Evolutionary conservation across 2,113 vertebrate species (phyloP).

Genomic region (Amazona guildingii): DNA sequence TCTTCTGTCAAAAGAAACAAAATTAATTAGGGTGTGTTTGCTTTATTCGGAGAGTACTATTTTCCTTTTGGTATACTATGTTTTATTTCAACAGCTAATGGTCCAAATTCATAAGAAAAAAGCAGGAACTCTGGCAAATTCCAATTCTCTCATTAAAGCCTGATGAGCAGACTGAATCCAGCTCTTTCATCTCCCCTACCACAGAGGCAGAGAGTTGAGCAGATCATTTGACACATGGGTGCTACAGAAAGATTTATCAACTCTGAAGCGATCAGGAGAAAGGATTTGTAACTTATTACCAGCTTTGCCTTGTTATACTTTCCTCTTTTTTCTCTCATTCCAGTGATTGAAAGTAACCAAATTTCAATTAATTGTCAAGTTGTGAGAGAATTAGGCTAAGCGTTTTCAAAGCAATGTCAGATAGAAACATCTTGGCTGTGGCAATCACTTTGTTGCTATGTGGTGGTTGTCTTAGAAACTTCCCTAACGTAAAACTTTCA

Average conservation of each 20-base stretch:
- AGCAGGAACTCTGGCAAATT: neutral
- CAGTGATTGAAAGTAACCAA: neutral
- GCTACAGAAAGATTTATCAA: neutral
- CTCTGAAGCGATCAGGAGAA: neutral
- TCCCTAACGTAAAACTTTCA: neutral
- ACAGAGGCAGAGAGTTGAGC: neutral
- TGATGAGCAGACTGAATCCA: neutral
- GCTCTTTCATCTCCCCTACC: neutral
- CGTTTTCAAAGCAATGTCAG: conserved; percentile 12
- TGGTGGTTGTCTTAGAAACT: neutral
- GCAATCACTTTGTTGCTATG: conserved; percentile 3
- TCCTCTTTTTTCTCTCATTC: neutral
- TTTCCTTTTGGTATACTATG: neutral
- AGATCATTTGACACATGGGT: neutral
- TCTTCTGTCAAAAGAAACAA: conserved; percentile 3
- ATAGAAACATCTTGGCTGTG: neutral
- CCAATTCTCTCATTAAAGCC: fast-evolving
- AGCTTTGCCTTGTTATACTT: neutral
- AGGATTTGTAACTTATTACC: neutral
- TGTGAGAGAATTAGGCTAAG: conserved; percentile 44
- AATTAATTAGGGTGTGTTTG: conserved; percentile 10
- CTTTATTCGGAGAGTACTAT: neutral
- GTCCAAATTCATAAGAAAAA: neutral
- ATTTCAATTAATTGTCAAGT: conserved; percentile 17
- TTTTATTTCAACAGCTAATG: neutral